Base-by-base conservation (phyloP, 2,113 vertebrate genomes). In the Melozone crissalis region DNA sequence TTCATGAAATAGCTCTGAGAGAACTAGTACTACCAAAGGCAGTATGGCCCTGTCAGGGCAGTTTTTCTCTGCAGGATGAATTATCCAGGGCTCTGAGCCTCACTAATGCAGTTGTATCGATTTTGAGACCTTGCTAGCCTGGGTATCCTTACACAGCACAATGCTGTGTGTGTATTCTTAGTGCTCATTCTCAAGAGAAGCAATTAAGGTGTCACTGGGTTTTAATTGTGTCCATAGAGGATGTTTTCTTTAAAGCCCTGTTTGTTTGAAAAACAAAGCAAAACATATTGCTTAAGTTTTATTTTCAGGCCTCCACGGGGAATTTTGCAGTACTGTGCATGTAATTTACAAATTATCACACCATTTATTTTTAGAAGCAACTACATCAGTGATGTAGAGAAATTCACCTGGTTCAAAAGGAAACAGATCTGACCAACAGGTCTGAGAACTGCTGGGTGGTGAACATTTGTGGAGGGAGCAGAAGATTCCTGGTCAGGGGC, bases 401-500 rank as follows among this genome's bases (percentile, higher is more conserved):
- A n/a, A 62, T 58, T 66, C 22, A 73, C 58, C 49, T 24, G 44
- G 37, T 13, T 63, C 41, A 61, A 28, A 23, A 27, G 51, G 33
- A 57, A 91, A n/a, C 10, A 15, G 39, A 57, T 41, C 41, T 30
- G 66, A 41, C 37, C 1, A 3, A 28, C 5, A 59, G 3, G 30
- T 57, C 58, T 51, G 26, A 6, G 11, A 75, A 35, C 26, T 44
- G 75, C 10, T 27, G 57, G 15, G 33, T 14, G 21, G 43, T 21
- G 47, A 51, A 30, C 3, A 4, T 0, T 0, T 0, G 33, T 4
- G 27, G 83, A 69, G 5, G 14, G 26, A 27, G 26, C 13, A 52
- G 63, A 30, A 78, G 17, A 10, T 3, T 27, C 44, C 28, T 5
- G 7, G 16, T 1, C 27, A 13, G 31, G 52, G 54, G 49, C 15